Evolutionary conservation across 2,797 vertebrate species (phyloP).

Genomic region (Cercopithecus petaurista): DNA sequence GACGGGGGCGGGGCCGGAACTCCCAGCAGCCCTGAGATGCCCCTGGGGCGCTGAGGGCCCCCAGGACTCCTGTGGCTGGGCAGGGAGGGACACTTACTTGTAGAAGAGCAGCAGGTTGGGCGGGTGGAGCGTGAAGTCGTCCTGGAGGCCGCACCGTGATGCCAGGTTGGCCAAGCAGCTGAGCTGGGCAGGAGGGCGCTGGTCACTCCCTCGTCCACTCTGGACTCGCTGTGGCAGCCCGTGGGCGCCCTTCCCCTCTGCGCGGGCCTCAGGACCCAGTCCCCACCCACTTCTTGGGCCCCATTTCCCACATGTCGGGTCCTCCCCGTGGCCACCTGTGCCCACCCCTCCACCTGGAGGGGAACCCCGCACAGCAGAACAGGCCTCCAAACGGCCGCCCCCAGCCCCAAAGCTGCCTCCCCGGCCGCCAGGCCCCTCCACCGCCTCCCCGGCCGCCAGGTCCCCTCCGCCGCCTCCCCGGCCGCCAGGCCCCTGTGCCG

Average conservation of each 20-base stretch:
- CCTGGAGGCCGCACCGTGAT: slow-evolving; percentile 57
- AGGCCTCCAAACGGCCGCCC: not conserved
- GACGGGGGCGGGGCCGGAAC: not conserved
- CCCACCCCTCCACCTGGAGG: not conserved
- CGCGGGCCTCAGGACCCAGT: not conserved
- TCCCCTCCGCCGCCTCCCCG: accelerated
- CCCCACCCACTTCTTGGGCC: not conserved
- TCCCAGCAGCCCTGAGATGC: not conserved
- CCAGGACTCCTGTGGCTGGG: accelerated
- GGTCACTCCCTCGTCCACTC: not conserved
- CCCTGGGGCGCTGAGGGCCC: not conserved
- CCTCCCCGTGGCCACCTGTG: accelerated
- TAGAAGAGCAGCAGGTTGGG: slow-evolving; percentile 81
- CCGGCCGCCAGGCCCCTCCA: too few species aligned
- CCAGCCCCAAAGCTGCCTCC: not conserved
- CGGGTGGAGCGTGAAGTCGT: slow-evolving; percentile 6
- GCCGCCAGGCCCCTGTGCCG: not conserved
- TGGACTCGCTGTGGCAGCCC: not conserved
- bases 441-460: too few species aligned
- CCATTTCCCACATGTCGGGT: accelerated
- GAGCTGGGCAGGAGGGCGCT: slow-evolving; percentile 68
- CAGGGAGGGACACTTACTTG: slow-evolving; percentile 61
- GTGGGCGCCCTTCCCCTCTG: too few species aligned
- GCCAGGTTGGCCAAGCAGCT: slow-evolving; percentile 84
- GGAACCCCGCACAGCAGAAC: not conserved